These are phyloP conservation scores for Crepidodera aurea DNA, from an alignment of 2,888 invertebrate species.

Conservation along the genomic window DNA sequence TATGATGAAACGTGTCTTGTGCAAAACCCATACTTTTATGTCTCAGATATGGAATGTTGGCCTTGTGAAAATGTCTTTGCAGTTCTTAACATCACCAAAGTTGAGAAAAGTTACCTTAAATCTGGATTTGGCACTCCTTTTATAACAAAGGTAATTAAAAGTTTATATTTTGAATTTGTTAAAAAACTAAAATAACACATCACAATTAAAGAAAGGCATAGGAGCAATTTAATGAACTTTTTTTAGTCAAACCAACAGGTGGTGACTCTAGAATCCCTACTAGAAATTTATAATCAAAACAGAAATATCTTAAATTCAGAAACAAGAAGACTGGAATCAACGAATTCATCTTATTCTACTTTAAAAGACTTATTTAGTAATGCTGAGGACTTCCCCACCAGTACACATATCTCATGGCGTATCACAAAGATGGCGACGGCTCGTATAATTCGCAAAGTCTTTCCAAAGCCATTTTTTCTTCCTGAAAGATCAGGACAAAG, in stretches of 20 bases:
- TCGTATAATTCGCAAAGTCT: constrained; percentile 74
- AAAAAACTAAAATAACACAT: too few species aligned
- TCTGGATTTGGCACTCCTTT: constrained; percentile 68
- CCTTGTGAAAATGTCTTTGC: constrained; percentile 78
- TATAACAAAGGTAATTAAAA: constrained; percentile 62
- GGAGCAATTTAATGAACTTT: too few species aligned
- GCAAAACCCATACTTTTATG: constrained; percentile 83
- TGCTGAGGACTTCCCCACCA: constrained; percentile 40
- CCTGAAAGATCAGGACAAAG: constrained; percentile 73
- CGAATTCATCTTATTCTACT: constrained; percentile 43
- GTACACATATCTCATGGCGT: constrained; percentile 67
- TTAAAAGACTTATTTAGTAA: constrained; percentile 48
- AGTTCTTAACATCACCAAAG: constrained; percentile 72
- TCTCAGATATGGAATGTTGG: constrained; percentile 85
- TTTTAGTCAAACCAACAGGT: constrained; percentile 68
- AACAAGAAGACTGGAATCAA: constrained; percentile 66
- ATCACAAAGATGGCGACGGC: constrained; percentile 80
- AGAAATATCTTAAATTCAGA: constrained; percentile 69
- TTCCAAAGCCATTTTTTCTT: constrained; percentile 75
- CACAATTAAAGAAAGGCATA: too few species aligned
- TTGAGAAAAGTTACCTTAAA: constrained; percentile 59
- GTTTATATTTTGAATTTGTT: too few species aligned
- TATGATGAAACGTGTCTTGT: constrained; percentile 87
- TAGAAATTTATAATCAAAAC: constrained; percentile 68
- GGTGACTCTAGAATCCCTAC: constrained; percentile 66